phyloP scores from a whole-genome alignment of 1,140 invertebrate species.

The Asobara japonica region DNA sequence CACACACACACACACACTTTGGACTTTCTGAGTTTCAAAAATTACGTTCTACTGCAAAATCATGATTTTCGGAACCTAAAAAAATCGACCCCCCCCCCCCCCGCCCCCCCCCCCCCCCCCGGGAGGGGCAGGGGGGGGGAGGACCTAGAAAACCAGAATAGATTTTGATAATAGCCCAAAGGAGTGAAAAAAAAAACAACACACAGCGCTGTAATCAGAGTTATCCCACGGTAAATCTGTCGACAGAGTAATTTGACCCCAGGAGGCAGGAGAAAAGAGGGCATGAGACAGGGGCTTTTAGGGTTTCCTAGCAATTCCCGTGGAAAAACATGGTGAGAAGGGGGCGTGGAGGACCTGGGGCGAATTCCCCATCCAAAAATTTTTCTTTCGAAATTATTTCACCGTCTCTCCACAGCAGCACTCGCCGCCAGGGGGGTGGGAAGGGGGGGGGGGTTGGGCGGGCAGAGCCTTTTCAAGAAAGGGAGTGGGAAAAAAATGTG shows the following conservation, averaged over 20 bases:
- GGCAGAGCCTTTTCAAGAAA: too few relatives aligned
- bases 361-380: neutral
- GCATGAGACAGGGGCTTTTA: neutral
- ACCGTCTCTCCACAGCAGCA: constrained; percentile 34
- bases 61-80: neutral
- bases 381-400: constrained; percentile 41
- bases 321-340: neutral
- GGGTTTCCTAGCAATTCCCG: neutral
- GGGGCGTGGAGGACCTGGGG: neutral
- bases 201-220: neutral
- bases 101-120: too few relatives aligned
- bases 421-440: neutral
- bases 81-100: neutral
- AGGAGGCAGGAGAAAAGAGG: constrained; percentile 1
- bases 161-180: neutral
- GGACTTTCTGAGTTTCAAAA: too few relatives aligned
- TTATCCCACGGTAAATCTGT: constrained; percentile 10
- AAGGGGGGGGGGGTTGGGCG: neutral
- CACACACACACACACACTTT: too few relatives aligned
- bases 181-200: neutral
- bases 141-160: neutral
- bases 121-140: neutral
- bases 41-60: neutral
- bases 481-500: constrained; percentile 1
- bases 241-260: constrained; percentile 8